Evolutionary conservation across 1,140 invertebrate genomes (phyloP), one percentile per base, ranked within the genome.

Genomic region (Brachionus asplanchnoidis): DNA sequence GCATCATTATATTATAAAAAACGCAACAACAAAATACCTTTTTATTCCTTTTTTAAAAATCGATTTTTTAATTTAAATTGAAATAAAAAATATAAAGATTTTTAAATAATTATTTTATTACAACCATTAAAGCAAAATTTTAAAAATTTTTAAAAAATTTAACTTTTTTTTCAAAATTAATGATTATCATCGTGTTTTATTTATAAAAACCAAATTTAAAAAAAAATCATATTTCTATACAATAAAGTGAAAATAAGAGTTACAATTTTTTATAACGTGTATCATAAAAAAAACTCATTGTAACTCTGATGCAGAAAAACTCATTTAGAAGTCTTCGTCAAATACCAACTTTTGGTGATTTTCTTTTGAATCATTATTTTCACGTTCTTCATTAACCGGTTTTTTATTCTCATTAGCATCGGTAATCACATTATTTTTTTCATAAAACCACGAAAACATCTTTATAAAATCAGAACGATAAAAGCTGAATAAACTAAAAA

Each of bases 241-340:
- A 68, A 68, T 68, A 68, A 68, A 68, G n/a, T 14, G 9, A 68
- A 66, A 68, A 68, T 7, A 2, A 36, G 32, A 36, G 66, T 40
- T 68, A 68, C 26, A 32, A 68, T 32, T 36, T 40, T 32, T 32
- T 32, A 28, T n/a, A 68, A 68, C 32, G 14, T 32, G 4, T 32
- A 32, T 68, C 66, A 68, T 68, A 32, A 68, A 14, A 32, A 68
- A 32, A 5, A 32, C 12, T 68, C 2, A 68, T 40, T 28, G n/a
- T 68, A 36, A 2, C 53, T 23, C 53, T 60, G 9, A 12, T 36
- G 14, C 36, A 68, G 32, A 68, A 68, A 68, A 32, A 12, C 17
- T 75, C 46, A 28, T 28, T 82, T 23, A 82, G 17, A 82, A 82
- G 44, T 82, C 79, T 82, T 82, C 79, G 28, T 82, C 79, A 68